Conservation (phyloP, 2,113 vertebrate species). For the Pseudonaja textilis region DNA sequence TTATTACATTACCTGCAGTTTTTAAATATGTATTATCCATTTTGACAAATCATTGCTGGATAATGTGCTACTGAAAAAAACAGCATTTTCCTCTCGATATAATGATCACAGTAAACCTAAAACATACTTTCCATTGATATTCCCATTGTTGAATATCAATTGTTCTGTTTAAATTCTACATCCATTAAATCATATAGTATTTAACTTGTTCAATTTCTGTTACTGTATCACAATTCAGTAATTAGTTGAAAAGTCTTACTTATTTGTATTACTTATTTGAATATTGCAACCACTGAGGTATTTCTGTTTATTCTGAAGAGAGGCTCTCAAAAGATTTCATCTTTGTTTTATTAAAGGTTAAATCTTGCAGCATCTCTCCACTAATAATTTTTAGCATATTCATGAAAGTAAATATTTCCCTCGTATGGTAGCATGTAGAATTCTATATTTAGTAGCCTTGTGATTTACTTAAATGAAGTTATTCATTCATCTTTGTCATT, state of each 20-base stretch:
- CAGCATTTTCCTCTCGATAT: neutral
- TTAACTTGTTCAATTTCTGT: neutral
- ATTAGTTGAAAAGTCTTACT: neutral
- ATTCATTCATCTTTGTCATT: too few relatives aligned
- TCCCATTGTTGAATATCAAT: neutral
- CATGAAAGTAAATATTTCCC: too few relatives aligned
- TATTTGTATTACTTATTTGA: too few relatives aligned
- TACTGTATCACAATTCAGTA: neutral
- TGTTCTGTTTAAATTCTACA: neutral
- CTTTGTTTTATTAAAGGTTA: too few relatives aligned
- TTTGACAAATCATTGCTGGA: neutral
- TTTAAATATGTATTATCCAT: neutral
- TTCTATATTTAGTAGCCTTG: too few relatives aligned
- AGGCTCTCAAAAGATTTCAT: too few relatives aligned
- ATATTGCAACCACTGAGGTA: too few relatives aligned
- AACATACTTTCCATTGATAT: neutral
- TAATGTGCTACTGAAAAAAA: neutral
- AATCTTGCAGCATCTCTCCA: too few relatives aligned
- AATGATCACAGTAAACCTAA: neutral
- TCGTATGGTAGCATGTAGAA: too few relatives aligned
- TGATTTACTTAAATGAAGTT: too few relatives aligned
- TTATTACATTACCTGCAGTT: neutral
- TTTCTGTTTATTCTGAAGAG: too few relatives aligned
- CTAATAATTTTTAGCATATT: too few relatives aligned
- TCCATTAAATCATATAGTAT: neutral